These are phyloP conservation scores for Sarcophaga caerulescens DNA, from an alignment of 2,888 invertebrate genomes.

Conservation along the genomic window DNA sequence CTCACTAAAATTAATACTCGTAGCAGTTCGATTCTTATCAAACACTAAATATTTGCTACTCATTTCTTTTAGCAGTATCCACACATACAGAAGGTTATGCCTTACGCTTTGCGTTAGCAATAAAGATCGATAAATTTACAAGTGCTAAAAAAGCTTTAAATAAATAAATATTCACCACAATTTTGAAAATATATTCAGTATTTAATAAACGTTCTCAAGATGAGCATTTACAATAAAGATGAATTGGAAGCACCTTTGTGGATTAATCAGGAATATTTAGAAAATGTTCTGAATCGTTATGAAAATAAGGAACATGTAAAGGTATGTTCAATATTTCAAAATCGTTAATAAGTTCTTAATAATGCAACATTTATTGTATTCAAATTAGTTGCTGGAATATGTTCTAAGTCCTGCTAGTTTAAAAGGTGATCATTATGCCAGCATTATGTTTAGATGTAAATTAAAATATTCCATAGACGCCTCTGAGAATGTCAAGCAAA, in stretches of 20 bases:
- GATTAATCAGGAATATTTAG: conserved; percentile 67
- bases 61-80: neutral
- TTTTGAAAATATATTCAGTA: neutral
- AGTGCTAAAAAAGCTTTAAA: neutral
- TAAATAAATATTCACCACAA: neutral
- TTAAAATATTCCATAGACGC: conserved; percentile 44
- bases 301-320: conserved; percentile 56
- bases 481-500: neutral
- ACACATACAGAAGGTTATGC: too few relatives aligned
- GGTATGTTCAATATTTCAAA: conserved; percentile 27
- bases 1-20: neutral
- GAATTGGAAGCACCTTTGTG: conserved; percentile 68
- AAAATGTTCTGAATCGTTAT: conserved; percentile 56
- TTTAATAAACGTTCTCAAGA: conserved; percentile 9
- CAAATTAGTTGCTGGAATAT: conserved; percentile 30
- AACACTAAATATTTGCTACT: neutral
- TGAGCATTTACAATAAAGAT: conserved; percentile 66
- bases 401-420: conserved; percentile 65
- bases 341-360: neutral
- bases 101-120: too few relatives aligned
- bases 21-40: neutral
- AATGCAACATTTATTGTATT: neutral
- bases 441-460: conserved; percentile 71
- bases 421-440: conserved; percentile 72
- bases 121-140: too few relatives aligned